Evolutionary conservation across 1,140 invertebrate species (phyloP), one percentile per base, ranked within the genome.

Genomic region (Lucilia cuprina): DNA sequence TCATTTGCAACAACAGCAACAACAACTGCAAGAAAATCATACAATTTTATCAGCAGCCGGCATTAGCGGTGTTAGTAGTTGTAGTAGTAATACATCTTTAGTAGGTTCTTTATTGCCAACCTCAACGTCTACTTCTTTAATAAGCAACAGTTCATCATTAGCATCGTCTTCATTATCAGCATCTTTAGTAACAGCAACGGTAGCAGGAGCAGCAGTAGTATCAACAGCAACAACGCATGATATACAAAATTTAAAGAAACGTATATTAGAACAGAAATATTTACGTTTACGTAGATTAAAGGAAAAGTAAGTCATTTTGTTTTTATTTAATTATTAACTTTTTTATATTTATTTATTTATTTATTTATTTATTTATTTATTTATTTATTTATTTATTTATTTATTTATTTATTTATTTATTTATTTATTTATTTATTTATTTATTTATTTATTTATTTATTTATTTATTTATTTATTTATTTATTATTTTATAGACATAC

Each of bases 401-500:
- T n/a, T n/a, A 74, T 47, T 10, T n/a, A 60, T n/a, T n/a, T 60
- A 60, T 0, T 78, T 10, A 41, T 7, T 41, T 41, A 10, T 0
- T 41, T 41, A 41, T 41, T 41, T 41, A 2, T 7, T 30, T n/a
- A n/a, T n/a, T n/a, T n/a, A n/a, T n/a, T n/a, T n/a, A n/a, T 3
- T 55, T 55, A 14, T 12, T 41, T 3, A 41, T 3, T 30, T 30
- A 5, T 9, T 30, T 14, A 74, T 41, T n/a, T n/a, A 74, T 47
- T 10, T n/a, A 60, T n/a, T n/a, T 60, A 60, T 0, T 78, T 10
- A 41, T 7, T 41, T 41, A 10, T 0, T 41, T 41, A 41, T 41
- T 41, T 41, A 2, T 7, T 30, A n/a, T n/a, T 30, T 70, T 74
- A 77, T 82, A 93, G 94, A 88, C 96, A 96, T 91, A 94, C 94